A percentile compares a stretch with the other conserved stretches of the same genome.
These are phyloP conservation scores for Mixornis gularis DNA, from an alignment of 2,113 vertebrate genomes.

Conservation along the genomic window DNA sequence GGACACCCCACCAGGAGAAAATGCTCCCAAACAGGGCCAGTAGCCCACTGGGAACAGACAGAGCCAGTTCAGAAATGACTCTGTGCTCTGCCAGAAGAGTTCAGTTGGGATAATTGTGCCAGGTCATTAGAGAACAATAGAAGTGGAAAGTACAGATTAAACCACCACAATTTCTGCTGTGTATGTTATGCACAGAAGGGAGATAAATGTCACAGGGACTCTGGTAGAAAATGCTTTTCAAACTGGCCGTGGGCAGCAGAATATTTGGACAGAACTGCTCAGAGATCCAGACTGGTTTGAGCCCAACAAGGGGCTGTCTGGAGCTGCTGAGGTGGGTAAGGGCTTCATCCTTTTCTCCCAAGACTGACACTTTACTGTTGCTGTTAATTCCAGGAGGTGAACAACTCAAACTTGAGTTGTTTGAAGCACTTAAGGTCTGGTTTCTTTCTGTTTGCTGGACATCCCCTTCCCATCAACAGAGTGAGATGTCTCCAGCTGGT, in stretches of 20 bases:
- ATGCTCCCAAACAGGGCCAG: not conserved
- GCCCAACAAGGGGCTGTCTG: not conserved
- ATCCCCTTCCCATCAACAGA: not conserved
- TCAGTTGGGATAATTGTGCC: not conserved
- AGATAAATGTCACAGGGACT: not conserved
- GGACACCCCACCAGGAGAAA: not conserved
- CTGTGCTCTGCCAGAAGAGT: not conserved
- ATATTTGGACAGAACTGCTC: not conserved
- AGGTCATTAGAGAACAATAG: not conserved
- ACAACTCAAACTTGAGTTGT: not conserved
- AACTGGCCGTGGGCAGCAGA: not conserved
- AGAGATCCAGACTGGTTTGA: not conserved
- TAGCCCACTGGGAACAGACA: not conserved
- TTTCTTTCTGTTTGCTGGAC: not conserved
- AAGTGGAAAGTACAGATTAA: not conserved
- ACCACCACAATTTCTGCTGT: not conserved
- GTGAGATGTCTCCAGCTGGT: not conserved
- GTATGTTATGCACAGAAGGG: not conserved
- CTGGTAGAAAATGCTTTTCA: not conserved
- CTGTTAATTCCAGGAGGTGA: not conserved
- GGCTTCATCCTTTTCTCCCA: not conserved
- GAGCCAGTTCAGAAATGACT: not conserved
- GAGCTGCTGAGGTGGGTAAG: not conserved
- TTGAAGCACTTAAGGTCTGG: not conserved
- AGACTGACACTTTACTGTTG: not conserved